Conservation (phyloP, 2,888 invertebrate genomes). For the Cephus nigrinus region DNA sequence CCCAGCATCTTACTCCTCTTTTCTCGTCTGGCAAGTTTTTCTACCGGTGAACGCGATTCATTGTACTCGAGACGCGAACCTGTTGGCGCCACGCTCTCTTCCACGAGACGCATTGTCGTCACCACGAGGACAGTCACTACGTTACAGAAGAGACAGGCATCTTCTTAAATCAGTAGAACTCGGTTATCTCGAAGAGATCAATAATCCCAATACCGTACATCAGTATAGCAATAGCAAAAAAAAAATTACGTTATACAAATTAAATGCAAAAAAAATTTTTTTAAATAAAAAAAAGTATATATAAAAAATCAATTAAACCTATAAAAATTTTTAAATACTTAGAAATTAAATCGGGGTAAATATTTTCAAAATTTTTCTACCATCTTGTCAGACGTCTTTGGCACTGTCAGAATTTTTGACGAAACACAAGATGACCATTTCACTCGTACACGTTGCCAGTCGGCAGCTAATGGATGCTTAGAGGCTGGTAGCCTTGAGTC, state of each 20-base stretch:
- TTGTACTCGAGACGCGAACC: constrained; percentile 42
- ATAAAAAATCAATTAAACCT: neutral
- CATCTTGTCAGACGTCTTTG: constrained; percentile 36
- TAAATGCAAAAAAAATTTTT: no score
- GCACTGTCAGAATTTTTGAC: constrained; percentile 41
- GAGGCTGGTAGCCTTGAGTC: constrained; percentile 48
- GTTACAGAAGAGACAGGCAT: neutral
- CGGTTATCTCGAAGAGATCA: neutral
- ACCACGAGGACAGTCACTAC: neutral
- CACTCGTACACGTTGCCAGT: constrained; percentile 24
- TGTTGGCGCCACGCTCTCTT: constrained; percentile 40
- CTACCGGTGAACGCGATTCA: constrained; percentile 38
- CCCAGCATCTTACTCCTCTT: constrained; percentile 28
- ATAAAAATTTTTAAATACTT: no score
- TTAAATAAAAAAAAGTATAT: neutral
- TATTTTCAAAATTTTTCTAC: constrained; percentile 10
- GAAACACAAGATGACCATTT: constrained; percentile 28
- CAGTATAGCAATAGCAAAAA: rapidly evolving
- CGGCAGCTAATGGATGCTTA: constrained; percentile 48
- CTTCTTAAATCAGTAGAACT: neutral
- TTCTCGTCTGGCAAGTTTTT: constrained; percentile 47
- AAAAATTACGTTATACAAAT: neutral
- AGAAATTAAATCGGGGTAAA: neutral
- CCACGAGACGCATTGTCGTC: constrained; percentile 7
- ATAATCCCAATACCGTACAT: neutral